Conservation (phyloP, 1,140 invertebrate genomes). For the Heliconius eleuchia region DNA sequence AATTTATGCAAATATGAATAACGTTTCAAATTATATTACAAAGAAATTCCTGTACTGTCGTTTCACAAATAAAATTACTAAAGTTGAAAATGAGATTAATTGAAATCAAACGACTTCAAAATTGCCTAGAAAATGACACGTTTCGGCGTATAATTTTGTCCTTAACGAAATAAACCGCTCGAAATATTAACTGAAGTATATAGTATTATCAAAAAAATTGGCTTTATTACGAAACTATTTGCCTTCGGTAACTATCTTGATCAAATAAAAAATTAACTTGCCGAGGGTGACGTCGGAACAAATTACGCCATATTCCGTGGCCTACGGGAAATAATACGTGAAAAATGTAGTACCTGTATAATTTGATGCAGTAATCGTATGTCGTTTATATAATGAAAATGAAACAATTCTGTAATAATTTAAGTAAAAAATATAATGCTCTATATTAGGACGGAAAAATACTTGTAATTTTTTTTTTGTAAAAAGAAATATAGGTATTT, state of each 20-base stretch:
- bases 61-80: slow-evolving; percentile 27
- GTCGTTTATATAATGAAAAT: slow-evolving; percentile 13
- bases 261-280: slow-evolving; percentile 78
- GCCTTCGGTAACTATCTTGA: slow-evolving; percentile 70
- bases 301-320: slow-evolving; percentile 60
- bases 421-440: neutral
- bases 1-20: neutral
- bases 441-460: neutral
- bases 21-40: neutral
- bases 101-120: slow-evolving; percentile 65
- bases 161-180: slow-evolving; percentile 59
- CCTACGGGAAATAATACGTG: slow-evolving; percentile 43
- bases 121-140: slow-evolving; percentile 71
- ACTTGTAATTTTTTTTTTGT: no score
- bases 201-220: slow-evolving; percentile 76
- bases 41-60: slow-evolving; percentile 5
- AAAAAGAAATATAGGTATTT: no score
- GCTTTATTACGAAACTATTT: slow-evolving; percentile 75
- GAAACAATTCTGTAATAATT: neutral
- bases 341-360: slow-evolving; percentile 30
- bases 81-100: slow-evolving; percentile 56
- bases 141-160: slow-evolving; percentile 64
- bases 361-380: slow-evolving; percentile 22
- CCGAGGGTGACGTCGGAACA: slow-evolving; percentile 62
- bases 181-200: slow-evolving; percentile 53